These are phyloP conservation scores for Trachelus tabidus DNA, from an alignment of 2,888 invertebrate species.

Conservation along the genomic window DNA sequence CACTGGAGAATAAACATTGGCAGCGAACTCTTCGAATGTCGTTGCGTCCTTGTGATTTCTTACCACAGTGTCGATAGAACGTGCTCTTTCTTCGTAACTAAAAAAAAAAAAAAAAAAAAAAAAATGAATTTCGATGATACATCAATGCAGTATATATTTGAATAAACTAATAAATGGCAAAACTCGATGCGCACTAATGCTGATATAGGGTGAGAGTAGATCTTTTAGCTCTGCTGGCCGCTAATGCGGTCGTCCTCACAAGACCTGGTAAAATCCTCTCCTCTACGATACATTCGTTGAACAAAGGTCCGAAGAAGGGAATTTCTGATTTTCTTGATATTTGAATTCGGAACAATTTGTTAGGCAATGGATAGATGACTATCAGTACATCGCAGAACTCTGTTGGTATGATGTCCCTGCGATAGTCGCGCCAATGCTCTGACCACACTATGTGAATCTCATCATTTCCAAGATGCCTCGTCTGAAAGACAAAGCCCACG, in stretches of 20 bases:
- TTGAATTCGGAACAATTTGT: slow-evolving; percentile 87
- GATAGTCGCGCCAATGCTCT: slow-evolving; percentile 94
- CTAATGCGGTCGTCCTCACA: slow-evolving; percentile 89
- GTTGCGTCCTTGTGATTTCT: slow-evolving; percentile 86
- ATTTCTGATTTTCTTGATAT: slow-evolving; percentile 77
- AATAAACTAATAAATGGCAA: slow-evolving; percentile 1
- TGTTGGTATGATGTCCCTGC: slow-evolving; percentile 96
- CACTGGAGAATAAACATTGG: slow-evolving; percentile 77
- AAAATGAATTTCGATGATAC: slow-evolving; percentile 6
- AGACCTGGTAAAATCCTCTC: slow-evolving; percentile 82
- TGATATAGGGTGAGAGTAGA: slow-evolving; percentile 90
- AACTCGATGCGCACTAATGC: slow-evolving; percentile 78
- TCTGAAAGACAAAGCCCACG: slow-evolving; percentile 68
- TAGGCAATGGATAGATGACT: slow-evolving; percentile 92
- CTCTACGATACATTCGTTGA: slow-evolving; percentile 89
- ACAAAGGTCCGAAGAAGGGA: slow-evolving; percentile 95
- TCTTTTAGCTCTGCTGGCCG: slow-evolving; percentile 92
- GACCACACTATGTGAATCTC: slow-evolving; percentile 99
- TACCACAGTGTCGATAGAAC: slow-evolving; percentile 86
- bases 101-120: slow-evolving; percentile 48
- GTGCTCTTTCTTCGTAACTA: slow-evolving; percentile 92
- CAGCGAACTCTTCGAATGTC: slow-evolving; percentile 90
- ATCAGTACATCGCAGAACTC: slow-evolving; percentile 99
- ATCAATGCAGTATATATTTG: neutral
- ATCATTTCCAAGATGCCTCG: slow-evolving; percentile 96